Evolutionary conservation across 2,113 vertebrate genomes (phyloP), one percentile per base, ranked within the genome.

Genomic region (Scomber scombrus): DNA sequence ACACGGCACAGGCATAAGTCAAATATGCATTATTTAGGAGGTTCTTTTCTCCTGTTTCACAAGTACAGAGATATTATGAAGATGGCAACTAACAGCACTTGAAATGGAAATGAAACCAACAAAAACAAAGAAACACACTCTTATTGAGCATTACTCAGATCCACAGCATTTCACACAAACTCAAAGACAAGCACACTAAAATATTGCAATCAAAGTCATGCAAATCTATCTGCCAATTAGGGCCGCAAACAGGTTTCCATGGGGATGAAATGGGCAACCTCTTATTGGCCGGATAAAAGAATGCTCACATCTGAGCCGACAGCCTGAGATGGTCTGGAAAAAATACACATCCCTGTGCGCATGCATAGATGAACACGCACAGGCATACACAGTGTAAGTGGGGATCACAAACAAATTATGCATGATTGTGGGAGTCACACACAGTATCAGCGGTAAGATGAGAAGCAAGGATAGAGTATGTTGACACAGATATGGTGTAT

Each of bases 171-270:
- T 29, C 50, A 77, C 40, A 57, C 26, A 34, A 73, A 72, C 58
- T 66, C 77, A 49, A 81, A 88, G 64, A 80, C 61, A 81, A 62
- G 50, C 29, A 26, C 73, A 47, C 40, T 66, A 71, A 69, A 68
- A 78, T 70, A 58, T 50, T 85, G 1, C 60, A 86, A 90, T 92
- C 90, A 92, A 94, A 94, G 89, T 86, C 58, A 93, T 93, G 90
- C 90, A 94, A 93, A 94, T 94, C 55, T 60, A 23, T 75, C 78
- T 82, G 34, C 87, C 89, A 93, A 92, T 94, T 93, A 91, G 79
- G 55, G 77, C 43, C 67, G 69, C 75, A 86, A 88, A 87, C 81
- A 90, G 75, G 84, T 92, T 93, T 90, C 89, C 75, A 79, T 84
- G 84, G 85, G 90, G 91, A 93, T 89, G 88, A 90, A 91, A 89